phyloP scores from a whole-genome alignment of 1,140 invertebrate species.

The Cardiocondyla obscurior region DNA sequence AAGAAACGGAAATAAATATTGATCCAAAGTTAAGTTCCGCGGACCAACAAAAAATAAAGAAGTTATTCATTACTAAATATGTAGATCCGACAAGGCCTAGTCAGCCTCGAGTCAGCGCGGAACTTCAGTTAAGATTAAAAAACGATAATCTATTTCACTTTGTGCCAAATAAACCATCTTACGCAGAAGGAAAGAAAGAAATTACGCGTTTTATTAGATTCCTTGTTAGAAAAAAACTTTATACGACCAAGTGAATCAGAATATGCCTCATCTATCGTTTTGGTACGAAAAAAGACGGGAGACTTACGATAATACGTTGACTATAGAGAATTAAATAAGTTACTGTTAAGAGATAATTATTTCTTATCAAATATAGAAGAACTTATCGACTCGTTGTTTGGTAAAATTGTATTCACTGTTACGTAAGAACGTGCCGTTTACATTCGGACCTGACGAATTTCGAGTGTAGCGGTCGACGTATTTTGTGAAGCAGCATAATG shows the following conservation, averaged over 20 bases:
- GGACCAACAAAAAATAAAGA: fast-evolving
- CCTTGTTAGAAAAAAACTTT: background rate
- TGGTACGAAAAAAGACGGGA: background rate
- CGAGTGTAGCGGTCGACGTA: too few species aligned
- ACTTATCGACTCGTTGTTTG: background rate
- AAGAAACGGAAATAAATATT: background rate
- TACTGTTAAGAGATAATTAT: background rate
- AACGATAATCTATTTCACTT: background rate
- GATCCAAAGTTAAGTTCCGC: background rate
- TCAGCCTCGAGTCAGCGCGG: background rate
- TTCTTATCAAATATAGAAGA: conserved; percentile 1
- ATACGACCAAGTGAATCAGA: background rate
- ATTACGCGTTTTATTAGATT: background rate
- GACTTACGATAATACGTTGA: background rate
- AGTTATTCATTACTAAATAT: background rate
- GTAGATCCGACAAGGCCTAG: background rate
- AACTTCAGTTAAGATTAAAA: background rate
- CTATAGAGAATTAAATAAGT: background rate
- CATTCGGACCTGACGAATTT: too few species aligned
- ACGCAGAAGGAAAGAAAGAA: background rate
- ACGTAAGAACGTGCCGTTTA: too few species aligned
- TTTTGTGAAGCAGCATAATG: too few species aligned
- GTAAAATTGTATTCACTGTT: too few species aligned
- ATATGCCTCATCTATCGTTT: background rate
- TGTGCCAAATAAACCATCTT: background rate